phyloP scores from a whole-genome alignment of 2,797 vertebrate genomes.

The Coreius guichenoti region DNA sequence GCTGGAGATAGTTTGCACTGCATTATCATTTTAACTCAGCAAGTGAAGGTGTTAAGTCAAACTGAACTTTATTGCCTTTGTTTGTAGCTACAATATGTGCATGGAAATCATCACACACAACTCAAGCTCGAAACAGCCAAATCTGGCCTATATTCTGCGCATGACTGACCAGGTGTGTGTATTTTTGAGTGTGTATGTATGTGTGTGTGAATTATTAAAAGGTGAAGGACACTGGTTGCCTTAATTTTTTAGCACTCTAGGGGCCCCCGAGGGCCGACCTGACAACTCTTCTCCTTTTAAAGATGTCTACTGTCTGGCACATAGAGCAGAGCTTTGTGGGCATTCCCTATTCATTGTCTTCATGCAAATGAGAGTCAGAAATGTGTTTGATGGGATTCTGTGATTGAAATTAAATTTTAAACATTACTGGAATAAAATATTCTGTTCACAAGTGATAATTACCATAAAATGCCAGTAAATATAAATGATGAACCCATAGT shows the following conservation, averaged over 20 bases:
- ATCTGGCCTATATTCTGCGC: neutral
- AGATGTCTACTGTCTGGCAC: neutral
- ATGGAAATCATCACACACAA: neutral
- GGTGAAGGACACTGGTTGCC: neutral
- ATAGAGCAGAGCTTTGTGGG: neutral
- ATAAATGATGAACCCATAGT: too few species aligned
- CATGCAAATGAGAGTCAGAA: neutral
- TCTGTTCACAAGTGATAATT: neutral
- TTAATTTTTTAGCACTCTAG: constrained; percentile 1
- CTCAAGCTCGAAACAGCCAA: too few species aligned
- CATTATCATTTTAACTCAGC: neutral
- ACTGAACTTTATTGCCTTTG: neutral
- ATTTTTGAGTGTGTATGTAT: neutral
- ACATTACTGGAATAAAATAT: neutral
- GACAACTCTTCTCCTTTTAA: neutral
- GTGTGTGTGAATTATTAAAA: constrained; percentile 14
- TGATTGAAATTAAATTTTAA: neutral
- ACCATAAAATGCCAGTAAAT: neutral
- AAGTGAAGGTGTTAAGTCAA: neutral
- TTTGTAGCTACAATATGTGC: neutral
- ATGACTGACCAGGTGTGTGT: neutral
- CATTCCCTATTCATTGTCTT: neutral
- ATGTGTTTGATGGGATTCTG: neutral
- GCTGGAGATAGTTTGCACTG: neutral
- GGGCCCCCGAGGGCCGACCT: neutral